Percentiles rank a stretch among this genome's conserved stretches.
These are phyloP conservation scores for Cephalopterus ornatus DNA, from an alignment of 2,113 vertebrate species.

Conservation along the genomic window DNA sequence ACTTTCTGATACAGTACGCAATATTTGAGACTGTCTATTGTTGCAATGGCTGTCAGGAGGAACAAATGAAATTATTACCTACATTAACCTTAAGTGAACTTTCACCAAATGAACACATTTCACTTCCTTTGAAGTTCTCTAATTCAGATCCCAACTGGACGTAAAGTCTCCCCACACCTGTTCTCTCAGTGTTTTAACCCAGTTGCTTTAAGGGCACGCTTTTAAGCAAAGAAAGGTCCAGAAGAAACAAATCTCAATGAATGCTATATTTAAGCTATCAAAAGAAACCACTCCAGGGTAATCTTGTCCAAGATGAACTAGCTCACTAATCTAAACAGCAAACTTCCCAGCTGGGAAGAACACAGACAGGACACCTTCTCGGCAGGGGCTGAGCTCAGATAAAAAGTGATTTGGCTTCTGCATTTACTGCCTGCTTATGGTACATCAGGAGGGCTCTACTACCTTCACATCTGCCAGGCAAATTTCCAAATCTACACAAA, in stretches of 20 bases:
- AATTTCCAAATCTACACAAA: neutral
- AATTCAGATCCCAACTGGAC: neutral
- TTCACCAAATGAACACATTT: neutral
- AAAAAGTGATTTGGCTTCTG: neutral
- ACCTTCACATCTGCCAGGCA: accelerated
- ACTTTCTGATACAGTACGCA: neutral
- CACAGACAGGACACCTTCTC: neutral
- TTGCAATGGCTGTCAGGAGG: neutral
- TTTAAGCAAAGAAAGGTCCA: neutral
- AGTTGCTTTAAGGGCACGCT: neutral
- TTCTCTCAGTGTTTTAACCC: neutral
- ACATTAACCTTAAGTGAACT: neutral
- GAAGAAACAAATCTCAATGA: neutral
- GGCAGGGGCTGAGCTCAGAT: neutral
- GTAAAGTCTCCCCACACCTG: neutral
- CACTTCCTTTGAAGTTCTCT: neutral
- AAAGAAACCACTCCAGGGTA: neutral
- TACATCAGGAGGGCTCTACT: accelerated
- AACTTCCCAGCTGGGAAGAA: neutral
- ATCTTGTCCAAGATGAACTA: neutral
- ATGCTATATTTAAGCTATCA: neutral
- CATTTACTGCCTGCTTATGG: accelerated
- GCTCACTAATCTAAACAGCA: neutral
- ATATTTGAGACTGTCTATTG: neutral
- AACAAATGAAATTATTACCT: neutral